phyloP scores from a whole-genome alignment of 2,888 invertebrate species.

The Altica lythri region DNA sequence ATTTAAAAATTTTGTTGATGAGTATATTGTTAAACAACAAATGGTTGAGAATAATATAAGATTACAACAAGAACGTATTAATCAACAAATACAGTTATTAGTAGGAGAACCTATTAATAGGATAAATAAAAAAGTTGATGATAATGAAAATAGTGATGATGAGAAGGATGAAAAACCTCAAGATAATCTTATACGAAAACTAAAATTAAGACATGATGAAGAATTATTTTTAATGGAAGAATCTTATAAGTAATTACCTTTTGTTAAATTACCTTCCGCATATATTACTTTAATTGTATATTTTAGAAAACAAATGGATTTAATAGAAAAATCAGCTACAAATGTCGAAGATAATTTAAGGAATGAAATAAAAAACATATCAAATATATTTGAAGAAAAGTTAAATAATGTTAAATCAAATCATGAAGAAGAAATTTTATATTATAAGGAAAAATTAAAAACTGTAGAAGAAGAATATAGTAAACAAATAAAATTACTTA shows the following conservation, averaged over 20 bases:
- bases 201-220: slow-evolving; percentile 64
- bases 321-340: slow-evolving; percentile 62
- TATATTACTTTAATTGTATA: background rate
- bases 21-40: slow-evolving; percentile 62
- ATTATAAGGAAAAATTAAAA: slow-evolving; percentile 50
- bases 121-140: slow-evolving; percentile 52
- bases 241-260: slow-evolving; percentile 67
- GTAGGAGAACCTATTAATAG: slow-evolving; percentile 43
- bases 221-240: slow-evolving; percentile 67
- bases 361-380: slow-evolving; percentile 62
- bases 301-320: slow-evolving; percentile 65
- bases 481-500: slow-evolving; percentile 56
- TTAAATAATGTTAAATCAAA: slow-evolving; percentile 49
- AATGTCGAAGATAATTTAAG: slow-evolving; percentile 66
- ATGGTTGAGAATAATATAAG: slow-evolving; percentile 65
- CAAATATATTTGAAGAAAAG: slow-evolving; percentile 61
- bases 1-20: slow-evolving; percentile 60
- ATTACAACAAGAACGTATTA: slow-evolving; percentile 66
- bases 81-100: slow-evolving; percentile 64
- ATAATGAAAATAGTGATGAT: slow-evolving; percentile 46
- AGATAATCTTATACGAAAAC: slow-evolving; percentile 58
- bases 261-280: background rate
- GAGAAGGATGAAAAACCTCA: slow-evolving; percentile 41
- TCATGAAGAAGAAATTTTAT: slow-evolving; percentile 46
- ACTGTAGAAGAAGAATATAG: slow-evolving; percentile 46